Conservation (phyloP, 2,113 vertebrate species). For the Pelusios castaneus region DNA sequence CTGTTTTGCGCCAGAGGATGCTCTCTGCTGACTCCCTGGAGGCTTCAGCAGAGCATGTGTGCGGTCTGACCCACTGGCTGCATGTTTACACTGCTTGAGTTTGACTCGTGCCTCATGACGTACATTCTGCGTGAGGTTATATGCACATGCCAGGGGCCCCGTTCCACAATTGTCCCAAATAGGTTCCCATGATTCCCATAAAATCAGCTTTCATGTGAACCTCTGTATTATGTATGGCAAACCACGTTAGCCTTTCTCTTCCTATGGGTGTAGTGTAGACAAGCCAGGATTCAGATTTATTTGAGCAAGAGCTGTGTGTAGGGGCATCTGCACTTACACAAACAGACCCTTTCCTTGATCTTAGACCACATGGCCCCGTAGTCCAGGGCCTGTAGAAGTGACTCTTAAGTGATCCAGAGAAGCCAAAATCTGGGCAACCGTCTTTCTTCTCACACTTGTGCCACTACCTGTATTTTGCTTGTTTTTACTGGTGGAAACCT, state of each 20-base stretch:
- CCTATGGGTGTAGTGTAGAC: neutral
- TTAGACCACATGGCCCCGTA: neutral
- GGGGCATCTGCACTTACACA: neutral
- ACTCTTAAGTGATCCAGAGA: neutral
- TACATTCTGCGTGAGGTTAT: neutral
- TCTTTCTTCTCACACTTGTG: neutral
- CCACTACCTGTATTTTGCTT: neutral
- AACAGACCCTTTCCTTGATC: neutral
- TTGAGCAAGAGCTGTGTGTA: neutral
- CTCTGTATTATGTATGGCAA: neutral
- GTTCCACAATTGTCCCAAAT: neutral
- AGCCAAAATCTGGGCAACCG: neutral
- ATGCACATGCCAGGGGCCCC: neutral
- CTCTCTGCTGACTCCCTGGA: neutral
- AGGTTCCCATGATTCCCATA: neutral
- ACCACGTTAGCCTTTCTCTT: neutral
- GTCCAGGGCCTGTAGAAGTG: accelerated
- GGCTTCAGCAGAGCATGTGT: neutral
- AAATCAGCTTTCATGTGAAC: neutral
- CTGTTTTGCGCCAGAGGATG: neutral
- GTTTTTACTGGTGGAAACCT: neutral
- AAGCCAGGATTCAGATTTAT: neutral
- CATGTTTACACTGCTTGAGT: neutral
- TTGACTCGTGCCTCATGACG: accelerated
- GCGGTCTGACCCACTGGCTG: neutral